Base-by-base conservation (phyloP, 2,888 invertebrate genomes). In the Aethes cnicana region DNA sequence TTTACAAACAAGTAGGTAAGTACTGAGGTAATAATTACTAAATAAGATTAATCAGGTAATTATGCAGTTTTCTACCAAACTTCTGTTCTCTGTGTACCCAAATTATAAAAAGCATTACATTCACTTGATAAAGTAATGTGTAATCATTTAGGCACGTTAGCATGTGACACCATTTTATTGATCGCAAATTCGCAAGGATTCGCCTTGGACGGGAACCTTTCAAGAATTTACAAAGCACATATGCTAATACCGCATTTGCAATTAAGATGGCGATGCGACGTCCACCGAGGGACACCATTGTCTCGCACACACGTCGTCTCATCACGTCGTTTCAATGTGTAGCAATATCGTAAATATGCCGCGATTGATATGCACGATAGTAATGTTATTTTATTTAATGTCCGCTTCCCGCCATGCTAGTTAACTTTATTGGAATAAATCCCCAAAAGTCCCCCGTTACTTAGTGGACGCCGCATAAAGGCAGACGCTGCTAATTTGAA, bases 241-340 rank as follows among this genome's bases (percentile, higher is more conserved):
- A 88, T 87, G 86, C 77, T 80, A 88, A 88, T 87, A 74, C 56
- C 71, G 60, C 68, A 87, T 88, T 87, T 86, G 85, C 88, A 88
- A 87, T 87, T 87, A 83, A 81, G 77, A 88, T 87, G 60, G 61
- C 50, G 16, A 28, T 39, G 26, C 67, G 58, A 72, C 84, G 74
- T 86, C 85, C 84, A 82, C 84, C 64, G 68, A 69, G 82, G 81
- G 76, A 81, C 77, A 67, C 80, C 68, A 84, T 87, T 87, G 87
- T 87, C 77, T 81, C 72, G 69, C 68, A 69, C 64, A 66, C 72
- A 62, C 74, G 74, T 75, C 72, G 67, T 69, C 68, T 64, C 64
- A 66, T 59, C 69, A 72, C 68, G 69, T 69, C 26, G 46, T 46
- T 46, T 52, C 33, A 46, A 52, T 46, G 44, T 52, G 36, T 39